phyloP scores from a whole-genome alignment of 2,797 vertebrate genomes.

The Sebastolobus altivelis region DNA sequence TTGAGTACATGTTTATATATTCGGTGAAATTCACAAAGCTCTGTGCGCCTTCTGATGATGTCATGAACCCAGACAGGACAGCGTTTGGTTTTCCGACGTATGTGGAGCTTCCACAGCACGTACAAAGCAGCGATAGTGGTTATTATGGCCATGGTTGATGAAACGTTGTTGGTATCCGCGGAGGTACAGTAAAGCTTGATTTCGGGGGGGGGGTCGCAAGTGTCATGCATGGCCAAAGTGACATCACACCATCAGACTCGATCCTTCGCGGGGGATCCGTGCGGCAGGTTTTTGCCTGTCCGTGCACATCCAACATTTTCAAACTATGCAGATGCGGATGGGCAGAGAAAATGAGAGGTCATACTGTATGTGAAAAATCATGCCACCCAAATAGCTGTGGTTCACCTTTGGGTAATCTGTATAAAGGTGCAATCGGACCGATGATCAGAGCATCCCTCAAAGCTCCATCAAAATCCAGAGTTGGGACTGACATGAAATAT shows the following conservation, averaged over 20 bases:
- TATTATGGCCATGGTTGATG: not conserved
- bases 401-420: conserved; percentile 14
- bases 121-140: not conserved
- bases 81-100: not conserved
- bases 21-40: not conserved
- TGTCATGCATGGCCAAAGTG: not conserved
- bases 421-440: not conserved
- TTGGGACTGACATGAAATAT: conserved; percentile 2
- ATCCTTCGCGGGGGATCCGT: not conserved
- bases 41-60: not conserved
- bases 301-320: not conserved
- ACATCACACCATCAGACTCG: not conserved
- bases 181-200: no score
- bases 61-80: not conserved
- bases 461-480: not conserved
- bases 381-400: not conserved
- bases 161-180: not conserved
- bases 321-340: no score
- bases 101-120: no score
- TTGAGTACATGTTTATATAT: not conserved
- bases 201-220: no score
- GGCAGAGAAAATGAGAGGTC: not conserved
- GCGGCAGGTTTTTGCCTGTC: not conserved
- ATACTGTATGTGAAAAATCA: not conserved
- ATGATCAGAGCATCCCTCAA: not conserved